These are phyloP conservation scores for Mythimna impura DNA, from an alignment of 2,888 invertebrate species.

Conservation along the genomic window DNA sequence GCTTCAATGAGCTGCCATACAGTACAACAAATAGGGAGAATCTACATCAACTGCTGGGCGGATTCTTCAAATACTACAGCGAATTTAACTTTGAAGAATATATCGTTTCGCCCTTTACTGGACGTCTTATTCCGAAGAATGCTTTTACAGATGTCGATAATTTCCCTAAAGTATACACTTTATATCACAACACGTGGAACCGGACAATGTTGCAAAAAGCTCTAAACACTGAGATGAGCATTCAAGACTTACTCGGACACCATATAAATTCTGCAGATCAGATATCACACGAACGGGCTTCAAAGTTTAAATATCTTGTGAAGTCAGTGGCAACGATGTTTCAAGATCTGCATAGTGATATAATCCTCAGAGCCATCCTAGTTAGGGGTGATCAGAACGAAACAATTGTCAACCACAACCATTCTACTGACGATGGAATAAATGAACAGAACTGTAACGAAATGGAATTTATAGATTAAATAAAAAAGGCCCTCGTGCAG, in stretches of 20 bases:
- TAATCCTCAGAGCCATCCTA: slow-evolving; percentile 28
- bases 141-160: slow-evolving; percentile 23
- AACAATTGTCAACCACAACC: background rate
- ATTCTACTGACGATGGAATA: background rate
- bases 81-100: slow-evolving; percentile 54
- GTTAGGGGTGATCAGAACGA: background rate
- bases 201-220: too few relatives aligned
- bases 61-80: slow-evolving; percentile 62
- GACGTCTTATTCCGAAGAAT: slow-evolving; percentile 23
- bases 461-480: background rate
- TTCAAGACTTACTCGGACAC: slow-evolving; percentile 32
- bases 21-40: slow-evolving; percentile 6
- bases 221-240: slow-evolving; percentile 6
- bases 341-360: slow-evolving; percentile 16
- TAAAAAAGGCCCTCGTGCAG: too few relatives aligned
- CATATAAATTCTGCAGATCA: background rate
- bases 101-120: slow-evolving; percentile 60
- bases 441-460: background rate
- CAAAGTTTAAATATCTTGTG: slow-evolving; percentile 12
- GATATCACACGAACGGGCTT: background rate
- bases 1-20: slow-evolving; percentile 27
- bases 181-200: slow-evolving; percentile 31
- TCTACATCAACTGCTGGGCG: slow-evolving; percentile 54
- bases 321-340: slow-evolving; percentile 28
- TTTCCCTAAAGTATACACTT: slow-evolving; percentile 39